Percentiles rank a stretch among this genome's conserved stretches.
Conservation (phyloP, 2,113 vertebrate species). For the Eudyptes chrysolophus region DNA sequence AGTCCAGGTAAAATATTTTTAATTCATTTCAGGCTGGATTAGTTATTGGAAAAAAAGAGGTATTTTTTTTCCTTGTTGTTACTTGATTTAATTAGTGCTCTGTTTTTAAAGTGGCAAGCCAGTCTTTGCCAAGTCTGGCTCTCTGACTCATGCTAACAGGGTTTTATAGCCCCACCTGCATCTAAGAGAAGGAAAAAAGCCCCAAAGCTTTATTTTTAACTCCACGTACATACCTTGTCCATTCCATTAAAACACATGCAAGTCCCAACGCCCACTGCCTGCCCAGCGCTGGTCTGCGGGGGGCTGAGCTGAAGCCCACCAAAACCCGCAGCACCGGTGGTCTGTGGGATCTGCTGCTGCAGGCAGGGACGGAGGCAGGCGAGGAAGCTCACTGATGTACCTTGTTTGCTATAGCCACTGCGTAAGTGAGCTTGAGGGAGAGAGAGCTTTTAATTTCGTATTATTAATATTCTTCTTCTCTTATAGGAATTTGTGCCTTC, state of each 20-base stretch:
- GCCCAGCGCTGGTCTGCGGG: background rate
- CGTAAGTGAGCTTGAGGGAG: background rate
- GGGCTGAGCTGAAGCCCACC: background rate
- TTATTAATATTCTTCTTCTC: background rate
- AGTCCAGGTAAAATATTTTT: slow-evolving; percentile 79
- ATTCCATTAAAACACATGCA: slow-evolving; percentile 4
- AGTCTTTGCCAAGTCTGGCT: slow-evolving; percentile 61
- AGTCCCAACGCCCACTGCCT: background rate
- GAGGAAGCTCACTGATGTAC: background rate
- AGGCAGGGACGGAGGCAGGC: background rate
- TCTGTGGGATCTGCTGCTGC: background rate
- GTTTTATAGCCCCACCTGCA: slow-evolving; percentile 77
- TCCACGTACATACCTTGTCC: background rate
- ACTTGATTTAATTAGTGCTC: slow-evolving; percentile 72
- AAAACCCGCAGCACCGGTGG: background rate
- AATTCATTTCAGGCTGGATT: slow-evolving; percentile 74
- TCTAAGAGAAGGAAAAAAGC: slow-evolving; percentile 40
- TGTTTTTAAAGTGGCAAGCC: slow-evolving; percentile 65
- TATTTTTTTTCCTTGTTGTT: slow-evolving; percentile 59
- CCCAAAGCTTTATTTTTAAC: slow-evolving; percentile 71
- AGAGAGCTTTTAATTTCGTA: background rate
- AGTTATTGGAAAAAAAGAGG: slow-evolving; percentile 71
- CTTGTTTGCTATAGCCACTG: background rate
- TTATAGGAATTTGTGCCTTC: background rate
- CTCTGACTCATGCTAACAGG: slow-evolving; percentile 65